These are phyloP conservation scores for Drosophila ezoana DNA, from an alignment of 2,888 invertebrate genomes.

Conservation along the genomic window DNA sequence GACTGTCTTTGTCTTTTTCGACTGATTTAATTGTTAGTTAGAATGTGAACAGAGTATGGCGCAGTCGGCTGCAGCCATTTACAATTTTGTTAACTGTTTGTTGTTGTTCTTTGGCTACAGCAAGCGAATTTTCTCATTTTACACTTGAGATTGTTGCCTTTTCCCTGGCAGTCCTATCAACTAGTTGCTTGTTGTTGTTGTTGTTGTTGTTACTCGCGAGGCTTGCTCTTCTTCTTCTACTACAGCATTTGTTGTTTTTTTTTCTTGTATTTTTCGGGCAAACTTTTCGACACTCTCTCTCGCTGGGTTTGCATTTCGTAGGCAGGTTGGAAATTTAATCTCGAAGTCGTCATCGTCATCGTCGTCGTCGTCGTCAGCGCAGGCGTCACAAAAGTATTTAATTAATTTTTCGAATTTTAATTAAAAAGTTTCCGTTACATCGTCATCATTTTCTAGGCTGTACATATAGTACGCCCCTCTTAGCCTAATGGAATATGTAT, in stretches of 20 bases:
- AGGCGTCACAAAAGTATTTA: constrained; percentile 80
- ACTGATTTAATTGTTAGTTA: too few species aligned
- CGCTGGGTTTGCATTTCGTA: constrained; percentile 71
- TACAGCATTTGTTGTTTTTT: constrained; percentile 20
- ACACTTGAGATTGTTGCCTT: constrained; percentile 77
- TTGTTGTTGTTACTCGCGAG: constrained; percentile 27
- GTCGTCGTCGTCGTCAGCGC: constrained; percentile 36
- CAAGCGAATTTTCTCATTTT: constrained; percentile 81
- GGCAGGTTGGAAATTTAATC: constrained; percentile 81
- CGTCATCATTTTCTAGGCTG: constrained; percentile 60
- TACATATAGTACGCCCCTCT: constrained; percentile 12
- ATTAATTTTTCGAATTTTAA: constrained; percentile 81
- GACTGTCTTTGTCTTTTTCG: too few species aligned
- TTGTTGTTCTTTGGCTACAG: constrained; percentile 41
- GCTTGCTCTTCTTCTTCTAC: constrained; percentile 15
- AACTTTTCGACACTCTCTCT: constrained; percentile 64
- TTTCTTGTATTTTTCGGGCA: constrained; percentile 38
- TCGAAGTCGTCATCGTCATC: constrained; percentile 79
- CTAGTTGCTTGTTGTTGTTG: constrained; percentile 37
- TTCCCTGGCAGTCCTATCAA: constrained; percentile 35
- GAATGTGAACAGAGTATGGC: neutral
- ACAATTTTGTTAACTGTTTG: constrained; percentile 27
- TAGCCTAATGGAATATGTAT: constrained; percentile 4
- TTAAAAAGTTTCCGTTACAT: constrained; percentile 78
- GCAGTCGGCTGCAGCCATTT: neutral